These are phyloP conservation scores for Hyphantria cunea DNA, from an alignment of 1,140 invertebrate genomes.

Conservation along the genomic window DNA sequence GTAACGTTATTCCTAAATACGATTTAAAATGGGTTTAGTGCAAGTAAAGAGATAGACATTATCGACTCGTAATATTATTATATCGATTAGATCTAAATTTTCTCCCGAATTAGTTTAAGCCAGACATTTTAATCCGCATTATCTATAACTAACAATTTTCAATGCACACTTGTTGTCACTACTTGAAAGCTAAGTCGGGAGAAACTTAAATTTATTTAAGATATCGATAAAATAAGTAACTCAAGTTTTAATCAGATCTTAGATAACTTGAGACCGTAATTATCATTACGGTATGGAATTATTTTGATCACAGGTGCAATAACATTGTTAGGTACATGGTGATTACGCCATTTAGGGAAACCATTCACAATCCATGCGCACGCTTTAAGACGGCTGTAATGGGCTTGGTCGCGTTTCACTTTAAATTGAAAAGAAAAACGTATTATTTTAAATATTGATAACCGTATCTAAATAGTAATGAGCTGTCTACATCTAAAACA, in stretches of 20 bases:
- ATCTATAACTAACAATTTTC: not conserved
- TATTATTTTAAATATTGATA: not conserved
- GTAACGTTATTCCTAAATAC: slow-evolving; percentile 29
- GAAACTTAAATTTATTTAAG: slow-evolving; percentile 3
- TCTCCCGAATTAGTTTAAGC: slow-evolving; percentile 1
- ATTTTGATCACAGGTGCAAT: slow-evolving; percentile 29
- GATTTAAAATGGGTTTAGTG: slow-evolving; percentile 33
- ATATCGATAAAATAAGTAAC: slow-evolving; percentile 22
- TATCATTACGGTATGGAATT: slow-evolving; percentile 37
- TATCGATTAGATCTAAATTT: slow-evolving; percentile 4
- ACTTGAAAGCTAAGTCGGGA: slow-evolving; percentile 15
- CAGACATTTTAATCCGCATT: slow-evolving; percentile 3
- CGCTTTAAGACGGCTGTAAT: slow-evolving; percentile 19
- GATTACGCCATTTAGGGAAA: not conserved
- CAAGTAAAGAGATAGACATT: slow-evolving; percentile 35
- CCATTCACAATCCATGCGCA: slow-evolving; percentile 23
- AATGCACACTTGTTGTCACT: too few relatives aligned
- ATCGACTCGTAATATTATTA: slow-evolving; percentile 22
- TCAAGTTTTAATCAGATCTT: slow-evolving; percentile 32
- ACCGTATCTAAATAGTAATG: too few relatives aligned
- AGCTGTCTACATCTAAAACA: not conserved
- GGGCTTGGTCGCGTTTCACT: slow-evolving; percentile 22
- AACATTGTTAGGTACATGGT: slow-evolving; percentile 22
- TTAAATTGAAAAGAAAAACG: slow-evolving; percentile 10
- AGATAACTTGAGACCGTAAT: slow-evolving; percentile 42